phyloP scores from a whole-genome alignment of 2,113 vertebrate genomes.

The Danionella cerebrum region DNA sequence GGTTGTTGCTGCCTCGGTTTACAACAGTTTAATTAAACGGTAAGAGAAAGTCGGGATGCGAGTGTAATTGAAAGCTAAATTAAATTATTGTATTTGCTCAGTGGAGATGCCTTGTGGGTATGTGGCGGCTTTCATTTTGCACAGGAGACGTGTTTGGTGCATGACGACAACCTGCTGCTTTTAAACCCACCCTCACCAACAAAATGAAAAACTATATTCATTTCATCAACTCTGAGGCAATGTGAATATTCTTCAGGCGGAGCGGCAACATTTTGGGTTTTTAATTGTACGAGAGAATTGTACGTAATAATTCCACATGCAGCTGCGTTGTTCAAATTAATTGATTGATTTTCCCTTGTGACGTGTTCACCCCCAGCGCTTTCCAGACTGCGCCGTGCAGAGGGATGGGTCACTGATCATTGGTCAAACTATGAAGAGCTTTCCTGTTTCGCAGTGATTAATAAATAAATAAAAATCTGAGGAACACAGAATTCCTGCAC shows the following conservation, averaged over 20 bases:
- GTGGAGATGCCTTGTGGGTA: slow-evolving; percentile 53
- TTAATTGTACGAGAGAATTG: slow-evolving; percentile 23
- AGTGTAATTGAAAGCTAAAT: slow-evolving; percentile 60
- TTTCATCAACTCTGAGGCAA: slow-evolving; percentile 4
- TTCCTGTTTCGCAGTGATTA: too few relatives aligned
- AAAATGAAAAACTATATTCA: slow-evolving; percentile 18
- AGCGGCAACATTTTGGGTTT: slow-evolving; percentile 3
- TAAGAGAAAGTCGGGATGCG: slow-evolving; percentile 44
- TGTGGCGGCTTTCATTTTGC: slow-evolving; percentile 45
- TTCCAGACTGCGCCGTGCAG: too few relatives aligned
- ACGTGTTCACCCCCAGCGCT: too few relatives aligned
- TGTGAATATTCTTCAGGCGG: slow-evolving; percentile 7
- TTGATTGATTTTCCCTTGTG: background rate
- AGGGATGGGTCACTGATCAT: too few relatives aligned
- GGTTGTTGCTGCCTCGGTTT: slow-evolving; percentile 36
- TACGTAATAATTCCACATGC: slow-evolving; percentile 10
- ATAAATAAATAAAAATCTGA: too few relatives aligned
- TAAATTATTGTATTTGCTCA: slow-evolving; percentile 60
- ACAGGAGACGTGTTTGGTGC: slow-evolving; percentile 42
- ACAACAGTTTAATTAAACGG: slow-evolving; percentile 59
- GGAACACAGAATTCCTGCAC: too few relatives aligned
- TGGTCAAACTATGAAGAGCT: too few relatives aligned
- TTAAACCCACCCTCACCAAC: background rate
- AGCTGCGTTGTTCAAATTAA: slow-evolving; percentile 11
- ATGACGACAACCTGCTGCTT: background rate